Evolutionary conservation across 2,888 invertebrate genomes (phyloP).

Genomic region (Magallana nippona): DNA sequence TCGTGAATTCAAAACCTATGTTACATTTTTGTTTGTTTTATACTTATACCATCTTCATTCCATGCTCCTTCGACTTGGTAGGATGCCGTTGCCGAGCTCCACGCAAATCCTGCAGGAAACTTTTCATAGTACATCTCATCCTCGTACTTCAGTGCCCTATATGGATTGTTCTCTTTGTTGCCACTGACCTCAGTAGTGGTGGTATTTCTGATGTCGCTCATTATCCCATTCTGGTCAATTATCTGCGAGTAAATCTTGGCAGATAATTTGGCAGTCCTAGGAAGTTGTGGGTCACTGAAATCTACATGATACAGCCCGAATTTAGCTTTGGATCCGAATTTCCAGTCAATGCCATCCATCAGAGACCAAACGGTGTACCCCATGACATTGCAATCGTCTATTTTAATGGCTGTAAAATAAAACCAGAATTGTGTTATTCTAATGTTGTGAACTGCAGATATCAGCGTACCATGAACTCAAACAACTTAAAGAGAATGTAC

Average conservation of each 20-base stretch:
- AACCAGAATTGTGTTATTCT: background rate
- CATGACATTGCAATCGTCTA: conserved; percentile 75
- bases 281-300: conserved; percentile 72
- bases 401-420: conserved; percentile 60
- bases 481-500: conserved; percentile 55
- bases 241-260: conserved; percentile 66
- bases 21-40: background rate
- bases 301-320: conserved; percentile 85
- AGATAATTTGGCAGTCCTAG: conserved; percentile 86
- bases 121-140: conserved; percentile 62
- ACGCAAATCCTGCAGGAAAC: conserved; percentile 75
- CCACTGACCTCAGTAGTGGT: background rate
- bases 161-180: conserved; percentile 10
- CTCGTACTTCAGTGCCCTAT: conserved; percentile 45
- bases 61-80: conserved; percentile 85
- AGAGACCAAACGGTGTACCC: conserved; percentile 90
- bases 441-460: background rate
- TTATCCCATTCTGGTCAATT: conserved; percentile 60
- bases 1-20: background rate
- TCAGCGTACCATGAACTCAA: no score
- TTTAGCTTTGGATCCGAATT: conserved; percentile 85
- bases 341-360: conserved; percentile 91
- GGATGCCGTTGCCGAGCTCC: conserved; percentile 81
- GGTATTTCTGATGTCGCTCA: background rate
- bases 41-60: conserved; percentile 83